A percentile compares a stretch with the other conserved stretches of the same genome.
Conservation (phyloP, 1,140 invertebrate species). For the Penaeus chinensis region DNA sequence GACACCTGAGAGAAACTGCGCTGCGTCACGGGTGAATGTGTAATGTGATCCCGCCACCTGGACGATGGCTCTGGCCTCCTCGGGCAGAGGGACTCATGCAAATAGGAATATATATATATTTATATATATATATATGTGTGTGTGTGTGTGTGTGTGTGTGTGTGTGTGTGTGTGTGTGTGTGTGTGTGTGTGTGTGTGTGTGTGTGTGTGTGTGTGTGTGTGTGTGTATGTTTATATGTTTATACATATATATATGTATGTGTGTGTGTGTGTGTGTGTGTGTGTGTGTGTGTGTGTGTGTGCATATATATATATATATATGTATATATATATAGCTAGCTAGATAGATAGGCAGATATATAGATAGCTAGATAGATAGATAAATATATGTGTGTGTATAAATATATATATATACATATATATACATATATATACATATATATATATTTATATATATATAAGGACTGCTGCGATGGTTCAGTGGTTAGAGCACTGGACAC, state of each 20-base stretch:
- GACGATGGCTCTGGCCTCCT: too few species aligned
- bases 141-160: conserved; percentile 13
- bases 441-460: conserved; percentile 9
- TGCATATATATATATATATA: neutral
- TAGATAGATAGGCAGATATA: conserved; percentile 7
- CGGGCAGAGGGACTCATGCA: too few species aligned
- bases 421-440: conserved; percentile 13
- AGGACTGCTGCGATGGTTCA: too few species aligned
- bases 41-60: too few species aligned
- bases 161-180: conserved; percentile 11
- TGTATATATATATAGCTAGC: conserved; percentile 13
- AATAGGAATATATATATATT: too few species aligned
- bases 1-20: too few species aligned
- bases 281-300: neutral
- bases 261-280: neutral
- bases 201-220: conserved; percentile 2
- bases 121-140: neutral
- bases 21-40: too few species aligned
- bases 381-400: neutral
- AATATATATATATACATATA: conserved; percentile 5
- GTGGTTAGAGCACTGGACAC: too few species aligned
- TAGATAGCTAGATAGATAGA: neutral
- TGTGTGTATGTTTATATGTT: neutral
- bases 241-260: conserved; percentile 17
- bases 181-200: conserved; percentile 12